Base-by-base conservation (phyloP, 2,113 vertebrate genomes). In the Nothoprocta perdicaria region DNA sequence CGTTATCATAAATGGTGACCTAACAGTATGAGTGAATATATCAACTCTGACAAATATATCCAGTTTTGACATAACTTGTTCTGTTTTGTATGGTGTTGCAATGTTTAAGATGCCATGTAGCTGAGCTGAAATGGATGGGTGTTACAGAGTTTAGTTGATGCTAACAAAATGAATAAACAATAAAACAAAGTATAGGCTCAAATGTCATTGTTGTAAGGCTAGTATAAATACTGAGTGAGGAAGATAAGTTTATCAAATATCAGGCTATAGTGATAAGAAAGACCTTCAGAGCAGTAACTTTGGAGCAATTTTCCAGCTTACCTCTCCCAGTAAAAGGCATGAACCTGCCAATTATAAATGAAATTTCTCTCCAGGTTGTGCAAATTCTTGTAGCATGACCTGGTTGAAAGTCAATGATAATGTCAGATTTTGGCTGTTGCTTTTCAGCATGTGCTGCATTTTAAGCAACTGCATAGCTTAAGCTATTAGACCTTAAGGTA, bases 1-100 rank as follows among this genome's bases (percentile, higher is more conserved):
- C 71, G 52, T 68, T 92, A 82, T 89, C 88, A 52, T 78, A 57
- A 86, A 91, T 84, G 52, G 88, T 94, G 90, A 88, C 85, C 55
- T 80, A 86, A 86, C 22, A 72, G 73, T 92, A 57, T 43, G 33
- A 72, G 55, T 52, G 89, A 87, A 80, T 83, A n/a, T 61, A 89
- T 84, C 33, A 95, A 40, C 41, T 86, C 57, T 65, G 88, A 65
- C 76, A 91, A 84, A 19, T 86, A 29, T 23, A 74, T 33, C 14
- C 65, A 84, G 24, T 67, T 80, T 58, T 74, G 35, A 83, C 46
- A 84, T 33, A 78, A 80, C 22, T 75, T 84, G 9, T 65, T 93
- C 22, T 89, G 31, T 58, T 93, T 71, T 77, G 38, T 60, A 9
- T 67, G 45, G 13, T 79, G 22, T 90, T 91, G 35, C 63, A 41